phyloP scores from a whole-genome alignment of 2,113 vertebrate genomes.

The Trematocara nigrifrons region DNA sequence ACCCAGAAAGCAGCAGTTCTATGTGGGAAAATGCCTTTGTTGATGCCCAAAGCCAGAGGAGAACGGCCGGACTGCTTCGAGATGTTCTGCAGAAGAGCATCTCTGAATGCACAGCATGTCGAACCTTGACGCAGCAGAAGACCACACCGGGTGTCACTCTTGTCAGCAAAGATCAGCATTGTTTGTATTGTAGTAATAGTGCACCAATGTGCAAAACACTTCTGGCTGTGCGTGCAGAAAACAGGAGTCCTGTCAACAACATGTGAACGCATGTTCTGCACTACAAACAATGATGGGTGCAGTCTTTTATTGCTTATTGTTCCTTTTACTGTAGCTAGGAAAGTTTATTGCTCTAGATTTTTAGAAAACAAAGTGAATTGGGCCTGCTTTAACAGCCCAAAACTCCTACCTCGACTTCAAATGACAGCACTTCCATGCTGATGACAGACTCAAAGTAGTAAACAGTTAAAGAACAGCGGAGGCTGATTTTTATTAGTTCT shows the following conservation, averaged over 20 bases:
- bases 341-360: not conserved
- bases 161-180: not conserved
- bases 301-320: not conserved
- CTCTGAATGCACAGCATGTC: not conserved
- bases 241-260: not conserved
- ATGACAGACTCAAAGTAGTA: slow-evolving; percentile 23
- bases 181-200: not conserved
- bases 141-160: not conserved
- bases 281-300: not conserved
- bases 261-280: not conserved
- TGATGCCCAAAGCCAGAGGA: not conserved
- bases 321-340: not conserved
- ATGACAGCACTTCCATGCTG: not conserved
- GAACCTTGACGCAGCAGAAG: not conserved
- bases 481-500: slow-evolving; percentile 19
- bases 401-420: not conserved
- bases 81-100: not conserved
- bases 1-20: not conserved
- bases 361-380: not conserved
- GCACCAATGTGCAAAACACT: not conserved
- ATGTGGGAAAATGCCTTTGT: not conserved
- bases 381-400: not conserved
- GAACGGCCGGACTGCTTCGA: not conserved
- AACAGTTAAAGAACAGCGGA: not conserved
- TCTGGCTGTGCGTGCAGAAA: not conserved